phyloP scores from a whole-genome alignment of 1,140 invertebrate genomes.

The Ooceraea biroi region DNA sequence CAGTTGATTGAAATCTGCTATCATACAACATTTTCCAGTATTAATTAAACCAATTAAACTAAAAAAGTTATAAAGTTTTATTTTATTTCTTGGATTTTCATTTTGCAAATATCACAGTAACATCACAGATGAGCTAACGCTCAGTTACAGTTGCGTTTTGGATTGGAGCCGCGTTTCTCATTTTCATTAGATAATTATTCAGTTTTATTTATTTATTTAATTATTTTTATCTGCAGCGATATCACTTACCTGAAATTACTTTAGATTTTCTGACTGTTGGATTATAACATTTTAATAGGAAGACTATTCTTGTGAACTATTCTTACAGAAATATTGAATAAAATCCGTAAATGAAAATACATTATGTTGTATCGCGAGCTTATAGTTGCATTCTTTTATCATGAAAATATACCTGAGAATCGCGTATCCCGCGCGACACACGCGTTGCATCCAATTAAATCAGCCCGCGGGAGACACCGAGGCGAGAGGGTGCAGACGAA shows the following conservation, averaged over 20 bases:
- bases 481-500: not conserved
- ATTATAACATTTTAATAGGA: too few species aligned
- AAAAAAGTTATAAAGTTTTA: not conserved
- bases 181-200: too few species aligned
- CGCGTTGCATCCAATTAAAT: constrained; percentile 25
- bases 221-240: too few species aligned
- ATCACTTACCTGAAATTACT: too few species aligned
- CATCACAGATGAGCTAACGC: too few species aligned
- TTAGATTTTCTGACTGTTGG: too few species aligned
- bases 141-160: too few species aligned
- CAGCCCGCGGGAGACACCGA: not conserved
- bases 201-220: too few species aligned
- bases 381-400: not conserved
- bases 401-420: not conserved
- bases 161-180: too few species aligned
- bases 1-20: not conserved
- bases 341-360: too few species aligned
- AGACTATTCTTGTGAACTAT: too few species aligned
- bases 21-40: not conserved
- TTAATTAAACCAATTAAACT: not conserved
- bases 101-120: not conserved
- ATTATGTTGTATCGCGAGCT: not conserved
- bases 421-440: not conserved
- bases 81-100: not conserved
- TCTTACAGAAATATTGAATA: too few species aligned